A percentile compares a stretch with the other conserved stretches of the same genome.
These are phyloP conservation scores for Kobus ellipsiprymnus DNA, from an alignment of 2,113 vertebrate species.

Conservation along the genomic window DNA sequence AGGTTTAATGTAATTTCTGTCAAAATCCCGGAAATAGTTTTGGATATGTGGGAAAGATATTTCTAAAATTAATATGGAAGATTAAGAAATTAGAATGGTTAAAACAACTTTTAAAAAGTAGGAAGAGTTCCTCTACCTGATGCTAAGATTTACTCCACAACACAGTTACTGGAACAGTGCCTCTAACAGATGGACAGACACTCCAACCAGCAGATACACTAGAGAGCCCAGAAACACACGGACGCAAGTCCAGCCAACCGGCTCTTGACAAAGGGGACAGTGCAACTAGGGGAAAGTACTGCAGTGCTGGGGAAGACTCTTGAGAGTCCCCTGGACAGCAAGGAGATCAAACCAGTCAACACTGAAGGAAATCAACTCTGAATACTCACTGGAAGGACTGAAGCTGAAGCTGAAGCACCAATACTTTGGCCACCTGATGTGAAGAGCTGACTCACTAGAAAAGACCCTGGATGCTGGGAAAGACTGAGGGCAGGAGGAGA, in stretches of 20 bases:
- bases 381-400: background rate
- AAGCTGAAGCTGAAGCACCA: background rate
- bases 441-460: background rate
- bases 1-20: background rate
- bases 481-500: background rate
- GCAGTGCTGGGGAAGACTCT: background rate
- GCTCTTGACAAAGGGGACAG: background rate
- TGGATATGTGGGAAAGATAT: background rate
- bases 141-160: background rate
- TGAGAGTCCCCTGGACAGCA: background rate
- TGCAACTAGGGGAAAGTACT: background rate
- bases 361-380: background rate
- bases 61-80: background rate
- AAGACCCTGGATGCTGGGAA: background rate
- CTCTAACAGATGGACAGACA: background rate
- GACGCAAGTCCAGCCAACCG: rapidly evolving
- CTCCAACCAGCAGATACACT: no score
- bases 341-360: background rate
- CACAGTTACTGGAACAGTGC: background rate
- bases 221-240: background rate
- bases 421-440: background rate
- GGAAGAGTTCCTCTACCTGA: background rate
- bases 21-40: background rate
- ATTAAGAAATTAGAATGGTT: background rate
- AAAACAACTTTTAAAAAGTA: background rate